Conservation (phyloP, 2,113 vertebrate genomes). For the Brachyhypopomus gauderio region DNA sequence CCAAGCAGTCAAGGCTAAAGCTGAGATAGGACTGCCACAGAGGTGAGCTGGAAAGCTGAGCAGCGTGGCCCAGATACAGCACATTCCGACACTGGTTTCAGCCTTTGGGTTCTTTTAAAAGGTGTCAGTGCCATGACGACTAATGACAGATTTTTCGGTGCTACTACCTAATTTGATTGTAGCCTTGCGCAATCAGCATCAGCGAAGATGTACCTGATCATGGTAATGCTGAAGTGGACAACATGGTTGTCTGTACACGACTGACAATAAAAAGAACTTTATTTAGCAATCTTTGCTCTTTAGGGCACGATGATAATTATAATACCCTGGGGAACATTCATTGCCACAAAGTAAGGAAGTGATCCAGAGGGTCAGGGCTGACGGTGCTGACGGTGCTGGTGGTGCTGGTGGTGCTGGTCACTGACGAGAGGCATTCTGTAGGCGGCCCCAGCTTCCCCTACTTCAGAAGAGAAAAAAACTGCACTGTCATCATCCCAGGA, state of each 20-base stretch:
- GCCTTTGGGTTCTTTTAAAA: neutral
- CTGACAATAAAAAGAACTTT: neutral
- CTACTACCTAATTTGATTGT: too few species aligned
- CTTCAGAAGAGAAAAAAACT: neutral
- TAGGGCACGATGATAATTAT: neutral
- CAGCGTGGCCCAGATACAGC: neutral
- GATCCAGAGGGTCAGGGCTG: slow-evolving; percentile 15
- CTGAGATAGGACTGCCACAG: neutral
- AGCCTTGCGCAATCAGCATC: too few species aligned
- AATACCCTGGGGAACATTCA: neutral
- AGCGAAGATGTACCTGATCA: neutral
- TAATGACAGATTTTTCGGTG: too few species aligned
- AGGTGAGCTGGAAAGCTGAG: neutral
- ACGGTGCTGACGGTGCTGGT: neutral
- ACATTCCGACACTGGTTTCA: neutral
- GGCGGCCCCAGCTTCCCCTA: slow-evolving; percentile 12
- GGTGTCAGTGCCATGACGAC: too few species aligned
- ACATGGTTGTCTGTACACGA: neutral
- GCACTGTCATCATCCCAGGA: slow-evolving; percentile 5
- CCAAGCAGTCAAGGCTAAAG: neutral
- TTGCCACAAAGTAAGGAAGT: neutral
- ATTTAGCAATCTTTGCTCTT: neutral
- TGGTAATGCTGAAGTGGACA: neutral
- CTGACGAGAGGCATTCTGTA: neutral
- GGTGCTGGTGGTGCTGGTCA: neutral